Base-by-base conservation (phyloP, 2,113 vertebrate species). In the Corapipo altera region DNA sequence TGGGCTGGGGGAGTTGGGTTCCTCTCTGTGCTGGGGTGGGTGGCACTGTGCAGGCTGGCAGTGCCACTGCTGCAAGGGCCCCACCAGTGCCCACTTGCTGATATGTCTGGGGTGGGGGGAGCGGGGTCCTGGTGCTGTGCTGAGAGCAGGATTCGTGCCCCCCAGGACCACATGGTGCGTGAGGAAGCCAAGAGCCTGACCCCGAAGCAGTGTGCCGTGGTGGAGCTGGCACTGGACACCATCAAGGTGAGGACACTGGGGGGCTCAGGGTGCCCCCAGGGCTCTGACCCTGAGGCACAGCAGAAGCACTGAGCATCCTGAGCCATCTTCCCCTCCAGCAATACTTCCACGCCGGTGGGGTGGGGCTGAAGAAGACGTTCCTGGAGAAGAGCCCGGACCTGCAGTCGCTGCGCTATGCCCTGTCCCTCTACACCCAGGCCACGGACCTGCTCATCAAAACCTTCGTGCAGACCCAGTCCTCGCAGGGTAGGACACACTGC, bases 391-490 rank as follows among this genome's bases (percentile, higher is more conserved):
- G 99, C 91, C 99, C 99, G 0, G 99, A 99, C 95, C 98, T 99
- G 73, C 99, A 98, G 97, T 99, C 99, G 3, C 98, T 99, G 74
- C 99, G 99, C 92, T 99, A 99, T 0, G 99, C 99, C 70, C 97
- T 99, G 89, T 99, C 99, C 39, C 99, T 99, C 75, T 99, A 99
- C 98, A 99, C 99, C 0, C 99, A 99, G 97, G 99, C 99, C 93
- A 99, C 99, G 0, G 99, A 99, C 97, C 99, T 99, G 94, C 99
- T 99, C 91, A 99, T 99, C 97, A 99, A 98, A 98, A 99, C 99
- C 48, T 99, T 99, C 24, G 99, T 99, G 95, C 99, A 99, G 97
- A 99, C 99, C 1, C 99, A 99, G 95, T 97, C 99, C 0, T 93
- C 98, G 2, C 99, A 99, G 98, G 99, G 99, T 99, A 98, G 97